These are phyloP conservation scores for Philaenus spumarius DNA, from an alignment of 1,140 invertebrate species.

Conservation along the genomic window DNA sequence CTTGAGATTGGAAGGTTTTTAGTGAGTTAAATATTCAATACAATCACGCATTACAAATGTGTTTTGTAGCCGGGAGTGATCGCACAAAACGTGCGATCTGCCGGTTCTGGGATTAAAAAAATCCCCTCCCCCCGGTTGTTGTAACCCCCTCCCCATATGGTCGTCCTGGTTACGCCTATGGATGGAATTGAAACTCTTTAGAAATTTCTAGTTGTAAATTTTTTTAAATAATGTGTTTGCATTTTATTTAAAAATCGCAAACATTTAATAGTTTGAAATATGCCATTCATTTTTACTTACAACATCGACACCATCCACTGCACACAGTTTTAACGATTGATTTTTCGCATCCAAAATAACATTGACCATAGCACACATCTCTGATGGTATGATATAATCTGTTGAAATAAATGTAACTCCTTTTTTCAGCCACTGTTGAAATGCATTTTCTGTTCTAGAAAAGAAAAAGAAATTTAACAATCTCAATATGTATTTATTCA, in stretches of 20 bases:
- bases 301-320: conserved; percentile 92
- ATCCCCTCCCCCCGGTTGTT: too few relatives aligned
- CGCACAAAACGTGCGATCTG: too few relatives aligned
- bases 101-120: too few relatives aligned
- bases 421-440: conserved; percentile 92
- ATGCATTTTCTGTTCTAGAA: conserved; percentile 41
- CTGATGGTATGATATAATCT: conserved; percentile 95
- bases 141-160: too few relatives aligned
- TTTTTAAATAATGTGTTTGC: not conserved
- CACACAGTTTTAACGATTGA: conserved; percentile 93
- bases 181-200: too few relatives aligned
- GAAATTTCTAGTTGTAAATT: not conserved
- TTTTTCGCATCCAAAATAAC: conserved; percentile 92
- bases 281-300: conserved; percentile 50
- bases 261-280: not conserved
- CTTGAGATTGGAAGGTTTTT: too few relatives aligned
- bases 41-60: too few relatives aligned
- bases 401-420: conserved; percentile 92
- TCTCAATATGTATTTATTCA: too few relatives aligned
- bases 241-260: not conserved
- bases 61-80: too few relatives aligned
- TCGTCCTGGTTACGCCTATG: too few relatives aligned
- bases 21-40: too few relatives aligned
- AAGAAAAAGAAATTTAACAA: too few relatives aligned
- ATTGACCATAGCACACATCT: conserved; percentile 99